A percentile compares a stretch with the other conserved stretches of the same genome.
These are phyloP conservation scores for Caenorhabditis elegans DNA, from an alignment of 1,140 invertebrate genomes.

Conservation along the genomic window WBcel235 BX284605.5:13257001-13257500, in stretches of 20 bases:
- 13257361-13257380: constrained; percentile 20
- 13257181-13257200: neutral
- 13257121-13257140: neutral
- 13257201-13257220: too few species aligned
- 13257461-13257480: too few species aligned
- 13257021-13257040: too few species aligned
- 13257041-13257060: too few species aligned
- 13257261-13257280: neutral
- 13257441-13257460: too few species aligned
- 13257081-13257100: too few species aligned
- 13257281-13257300: neutral
- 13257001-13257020: too few species aligned
- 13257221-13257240: neutral
- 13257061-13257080: too few species aligned
- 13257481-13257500: too few species aligned
- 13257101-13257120: constrained; percentile 2
- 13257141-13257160: neutral
- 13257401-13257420: too few species aligned
- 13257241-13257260: neutral
- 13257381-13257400: too few species aligned
- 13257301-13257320: constrained; percentile 1
- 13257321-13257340: neutral
- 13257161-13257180: neutral
- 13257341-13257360: neutral
- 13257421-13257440: too few species aligned